Evolutionary conservation across 2,797 vertebrate species (phyloP), one percentile per base, ranked within the genome.

Genomic region (Tragopan temminckii): DNA sequence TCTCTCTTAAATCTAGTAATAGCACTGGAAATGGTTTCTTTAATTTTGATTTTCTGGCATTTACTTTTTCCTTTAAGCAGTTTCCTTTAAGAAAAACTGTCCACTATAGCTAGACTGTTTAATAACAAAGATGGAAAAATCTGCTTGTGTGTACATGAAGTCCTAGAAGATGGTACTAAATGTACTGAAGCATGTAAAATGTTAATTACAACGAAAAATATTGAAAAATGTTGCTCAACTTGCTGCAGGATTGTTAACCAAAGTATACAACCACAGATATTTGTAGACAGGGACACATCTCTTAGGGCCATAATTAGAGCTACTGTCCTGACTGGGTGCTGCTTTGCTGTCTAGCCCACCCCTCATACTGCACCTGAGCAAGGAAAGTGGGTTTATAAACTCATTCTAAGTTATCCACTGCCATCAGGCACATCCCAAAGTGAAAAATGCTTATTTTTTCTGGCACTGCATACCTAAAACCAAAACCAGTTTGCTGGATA

Each of bases 271-370:
- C 21, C 52, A 23, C 35, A 27, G 53, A 31, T 14, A 24, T 45
- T 35, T 35, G n/a, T 6, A 81, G 64, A 48, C 7, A 53, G 4
- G 38, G 35, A 33, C 29, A 19, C 36, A 24, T 20, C 9, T n/a
- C 31, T 48, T 40, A 29, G 7, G 59, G 29, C 36, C 33, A 33
- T 1, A 24, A 38, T 23, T 11, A 19, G 2, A 50, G 72, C 27
- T 2, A 0, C 6, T 29, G 33, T 19, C 42, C 3, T 0, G 35
- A n/a, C 5, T 2, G 1, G 35, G 23, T 7, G 35, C 36, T 8
- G 21, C 13, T 67, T 9, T 57, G 31, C 48, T 46, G 14, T 11
- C 43, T 59, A 6, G 16, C 33, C 8, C 0, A 0, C 0, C 0
- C 20, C n/a, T 1, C n/a, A 1, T 6, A 1, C 50, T 35, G 24